phyloP scores from a whole-genome alignment of 2,888 invertebrate genomes.

The Synanthedon myopaeformis region DNA sequence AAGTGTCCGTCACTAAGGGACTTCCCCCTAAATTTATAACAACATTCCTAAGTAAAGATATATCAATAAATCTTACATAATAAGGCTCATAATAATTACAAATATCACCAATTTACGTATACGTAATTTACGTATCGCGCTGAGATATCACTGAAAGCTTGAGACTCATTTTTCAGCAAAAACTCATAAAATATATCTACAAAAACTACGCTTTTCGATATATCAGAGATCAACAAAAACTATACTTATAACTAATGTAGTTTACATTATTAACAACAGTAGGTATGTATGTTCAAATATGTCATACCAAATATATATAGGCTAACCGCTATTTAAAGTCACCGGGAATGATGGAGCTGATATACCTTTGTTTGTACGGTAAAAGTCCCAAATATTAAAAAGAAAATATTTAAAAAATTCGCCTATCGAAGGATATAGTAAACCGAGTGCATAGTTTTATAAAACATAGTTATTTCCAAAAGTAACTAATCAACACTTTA shows the following conservation, averaged over 20 bases:
- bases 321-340: too few species aligned
- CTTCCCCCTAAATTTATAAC: constrained; percentile 17
- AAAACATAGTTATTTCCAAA: too few species aligned
- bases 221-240: constrained; percentile 53
- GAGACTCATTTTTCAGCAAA: constrained; percentile 1
- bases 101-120: constrained; percentile 46
- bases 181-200: constrained; percentile 34
- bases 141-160: constrained; percentile 37
- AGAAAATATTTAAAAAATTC: too few species aligned
- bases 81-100: constrained; percentile 49
- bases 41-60: constrained; percentile 33
- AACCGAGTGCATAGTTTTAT: too few species aligned
- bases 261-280: constrained; percentile 15
- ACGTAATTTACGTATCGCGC: constrained; percentile 62
- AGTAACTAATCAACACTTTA: too few species aligned
- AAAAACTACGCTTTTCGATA: constrained; percentile 12
- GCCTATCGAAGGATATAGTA: too few species aligned
- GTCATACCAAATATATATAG: too few species aligned
- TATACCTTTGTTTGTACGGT: too few species aligned
- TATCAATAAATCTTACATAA: constrained; percentile 11
- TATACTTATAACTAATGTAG: constrained; percentile 14
- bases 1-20: too few species aligned
- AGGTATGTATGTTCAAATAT: constrained; percentile 5
- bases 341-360: too few species aligned
- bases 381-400: too few species aligned